Conservation (phyloP, 2,888 invertebrate genomes). For the Drosophila demipolita region DNA sequence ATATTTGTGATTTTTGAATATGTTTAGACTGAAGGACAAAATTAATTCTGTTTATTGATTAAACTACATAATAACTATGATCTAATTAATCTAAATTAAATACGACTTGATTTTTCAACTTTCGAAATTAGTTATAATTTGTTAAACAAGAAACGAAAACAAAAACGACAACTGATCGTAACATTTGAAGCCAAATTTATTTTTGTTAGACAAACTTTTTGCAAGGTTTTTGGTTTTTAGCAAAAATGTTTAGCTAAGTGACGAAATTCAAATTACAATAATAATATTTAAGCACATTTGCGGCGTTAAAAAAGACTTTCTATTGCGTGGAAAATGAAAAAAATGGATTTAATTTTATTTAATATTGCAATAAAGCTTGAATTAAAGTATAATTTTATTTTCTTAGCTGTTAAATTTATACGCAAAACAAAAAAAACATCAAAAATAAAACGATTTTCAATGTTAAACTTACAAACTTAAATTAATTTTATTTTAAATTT, state of each 20-base stretch:
- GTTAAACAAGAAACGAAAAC: constrained; percentile 32
- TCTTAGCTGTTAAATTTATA: constrained; percentile 80
- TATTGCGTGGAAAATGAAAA: constrained; percentile 55
- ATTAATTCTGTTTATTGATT: constrained; percentile 71
- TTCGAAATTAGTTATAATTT: constrained; percentile 64
- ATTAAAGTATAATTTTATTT: constrained; percentile 74
- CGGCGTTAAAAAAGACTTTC: constrained; percentile 80
- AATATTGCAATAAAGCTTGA: constrained; percentile 72
- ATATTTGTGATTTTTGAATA: constrained; percentile 81
- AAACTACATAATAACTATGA: constrained; percentile 58
- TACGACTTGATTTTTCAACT: constrained; percentile 41
- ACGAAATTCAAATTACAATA: constrained; percentile 70
- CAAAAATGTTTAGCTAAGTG: constrained; percentile 56
- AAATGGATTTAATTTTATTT: constrained; percentile 65
- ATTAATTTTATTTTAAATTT: constrained; percentile 64
- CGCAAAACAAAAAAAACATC: constrained; percentile 63
- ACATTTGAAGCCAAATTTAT: constrained; percentile 63
- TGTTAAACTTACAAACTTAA: constrained; percentile 69
- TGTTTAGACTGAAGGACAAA: constrained; percentile 80
- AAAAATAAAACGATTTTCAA: constrained; percentile 77
- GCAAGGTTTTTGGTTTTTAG: constrained; percentile 50
- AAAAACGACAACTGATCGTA: constrained; percentile 43
- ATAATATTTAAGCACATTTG: constrained; percentile 77
- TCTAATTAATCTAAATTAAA: constrained; percentile 67
- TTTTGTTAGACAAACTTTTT: constrained; percentile 49